Base-by-base conservation (phyloP, 2,113 vertebrate genomes). In the Oreochromis tanganicae region DNA sequence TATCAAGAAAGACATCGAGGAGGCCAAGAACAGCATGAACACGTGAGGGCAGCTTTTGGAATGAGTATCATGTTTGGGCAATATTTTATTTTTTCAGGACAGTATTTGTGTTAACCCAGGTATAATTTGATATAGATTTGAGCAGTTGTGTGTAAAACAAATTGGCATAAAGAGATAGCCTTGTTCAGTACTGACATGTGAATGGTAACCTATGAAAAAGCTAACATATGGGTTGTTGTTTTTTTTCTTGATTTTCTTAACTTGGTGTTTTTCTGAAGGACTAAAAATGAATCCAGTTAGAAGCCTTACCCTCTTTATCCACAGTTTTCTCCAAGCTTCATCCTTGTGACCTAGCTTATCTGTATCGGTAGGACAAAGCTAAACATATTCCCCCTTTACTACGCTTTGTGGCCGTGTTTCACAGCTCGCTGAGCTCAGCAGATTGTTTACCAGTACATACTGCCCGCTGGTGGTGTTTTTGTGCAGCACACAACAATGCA, bases 1-100 rank as follows among this genome's bases (percentile, higher is more conserved):
- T 85, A 95, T 98, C 83, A 98, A 97, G 96, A 97, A 50, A 0
- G 97, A 98, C 94, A 98, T 99, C 0, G 98, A 99, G 92, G 96
- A 97, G 6, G 99, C 99, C 84, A 97, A 99, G 91, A 96, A 97
- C 91, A 97, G 97, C 85, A 96, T 99, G 85, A 95, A 98, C 96
- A 97, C 93, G 99, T 99, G 91, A 97, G 97, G 84, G 7, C 4
- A 10, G 46, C 57, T 9, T 6, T 50, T 19, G 43, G 24, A 36
- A 68, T 41, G 19, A 41, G 36, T 41, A 41, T 41, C 36, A 41
- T 24, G 63, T 41, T 68, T 68, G 63, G 1, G 11, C 2, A 68
- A 21, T 68, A 38, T 68, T 21, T 68, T 13, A 38, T 66, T 38
- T 21, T 68, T 68, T 68, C 2, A 38, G 61, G 34, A 68, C 61